Percentiles rank a stretch among this genome's conserved stretches.
phyloP scores from a whole-genome alignment of 2,113 vertebrate genomes.

The Atractosteus spatula region DNA sequence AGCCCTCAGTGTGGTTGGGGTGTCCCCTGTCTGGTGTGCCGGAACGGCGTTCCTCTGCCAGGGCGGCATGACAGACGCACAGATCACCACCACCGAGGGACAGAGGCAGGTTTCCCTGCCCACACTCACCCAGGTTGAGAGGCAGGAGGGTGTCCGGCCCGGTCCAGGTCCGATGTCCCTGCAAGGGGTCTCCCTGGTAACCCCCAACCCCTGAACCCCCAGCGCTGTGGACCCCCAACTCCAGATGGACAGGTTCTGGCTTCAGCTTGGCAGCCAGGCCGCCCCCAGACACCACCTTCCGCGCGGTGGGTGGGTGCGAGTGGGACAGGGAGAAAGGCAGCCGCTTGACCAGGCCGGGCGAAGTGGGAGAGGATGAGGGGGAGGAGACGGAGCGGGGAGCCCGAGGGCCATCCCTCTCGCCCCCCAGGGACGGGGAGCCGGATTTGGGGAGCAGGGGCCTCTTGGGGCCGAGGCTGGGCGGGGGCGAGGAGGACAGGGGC shows the following conservation, averaged over 20 bases:
- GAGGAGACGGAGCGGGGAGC: constrained; percentile 50
- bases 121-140: constrained; percentile 59
- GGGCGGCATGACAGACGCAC: no score
- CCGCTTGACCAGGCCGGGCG: constrained; percentile 41
- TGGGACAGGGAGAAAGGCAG: constrained; percentile 56
- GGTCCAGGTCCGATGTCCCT: constrained; percentile 44
- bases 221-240: constrained; percentile 49
- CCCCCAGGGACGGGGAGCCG: background rate
- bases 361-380: constrained; percentile 48
- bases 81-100: background rate
- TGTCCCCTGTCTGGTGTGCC: no score
- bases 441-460: background rate
- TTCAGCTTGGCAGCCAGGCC: constrained; percentile 59
- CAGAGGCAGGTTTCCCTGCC: background rate
- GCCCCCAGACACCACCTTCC: constrained; percentile 43
- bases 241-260: constrained; percentile 65
- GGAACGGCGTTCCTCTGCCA: no score
- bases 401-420: background rate
- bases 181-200: constrained; percentile 41
- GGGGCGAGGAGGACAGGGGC: constrained; percentile 57
- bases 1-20: no score
- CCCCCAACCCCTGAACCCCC: constrained; percentile 23
- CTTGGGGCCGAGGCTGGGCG: constrained; percentile 26
- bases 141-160: constrained; percentile 52
- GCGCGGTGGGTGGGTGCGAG: constrained; percentile 40